Evolutionary conservation across 2,113 vertebrate genomes (phyloP).

Genomic region (Pristiophorus japonicus): DNA sequence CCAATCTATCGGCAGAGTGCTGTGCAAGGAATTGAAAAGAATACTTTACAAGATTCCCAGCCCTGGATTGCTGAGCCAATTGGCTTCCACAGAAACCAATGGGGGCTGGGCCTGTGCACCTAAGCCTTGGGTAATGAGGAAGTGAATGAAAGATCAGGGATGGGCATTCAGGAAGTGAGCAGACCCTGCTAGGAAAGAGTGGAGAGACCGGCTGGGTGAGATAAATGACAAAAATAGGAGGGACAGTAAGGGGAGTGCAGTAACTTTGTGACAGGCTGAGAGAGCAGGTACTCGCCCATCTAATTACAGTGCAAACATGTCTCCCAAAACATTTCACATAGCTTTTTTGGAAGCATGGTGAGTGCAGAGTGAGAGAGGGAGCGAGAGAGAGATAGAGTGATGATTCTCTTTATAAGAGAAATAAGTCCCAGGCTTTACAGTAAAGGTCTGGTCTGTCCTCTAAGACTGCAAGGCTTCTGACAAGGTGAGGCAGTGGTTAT

Average conservation of each 20-base stretch:
- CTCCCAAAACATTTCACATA: not conserved
- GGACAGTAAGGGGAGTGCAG: not conserved
- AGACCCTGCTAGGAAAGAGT: not conserved
- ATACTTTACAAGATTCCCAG: not conserved
- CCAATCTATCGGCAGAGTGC: not conserved
- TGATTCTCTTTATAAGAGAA: not conserved
- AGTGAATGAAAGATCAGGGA: not conserved
- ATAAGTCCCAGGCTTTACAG: not conserved
- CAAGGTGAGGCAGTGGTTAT: not conserved
- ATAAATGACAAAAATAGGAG: not conserved
- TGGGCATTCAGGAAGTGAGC: conserved; percentile 9
- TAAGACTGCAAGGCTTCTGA: not conserved
- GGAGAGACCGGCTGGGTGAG: conserved; percentile 10
- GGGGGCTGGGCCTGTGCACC: not conserved
- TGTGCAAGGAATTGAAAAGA: not conserved
- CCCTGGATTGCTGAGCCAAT: not conserved
- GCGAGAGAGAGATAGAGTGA: not conserved
- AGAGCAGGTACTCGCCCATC: not conserved
- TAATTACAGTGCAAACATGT: not conserved
- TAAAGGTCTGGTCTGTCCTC: not conserved
- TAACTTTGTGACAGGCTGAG: not conserved
- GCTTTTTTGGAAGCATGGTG: not conserved
- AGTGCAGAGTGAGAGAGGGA: not conserved
- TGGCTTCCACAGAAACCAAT: not conserved
- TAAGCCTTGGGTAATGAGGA: not conserved